Evolutionary conservation across 2,113 vertebrate genomes (phyloP).

Genomic region (Rhinogobius similis): DNA sequence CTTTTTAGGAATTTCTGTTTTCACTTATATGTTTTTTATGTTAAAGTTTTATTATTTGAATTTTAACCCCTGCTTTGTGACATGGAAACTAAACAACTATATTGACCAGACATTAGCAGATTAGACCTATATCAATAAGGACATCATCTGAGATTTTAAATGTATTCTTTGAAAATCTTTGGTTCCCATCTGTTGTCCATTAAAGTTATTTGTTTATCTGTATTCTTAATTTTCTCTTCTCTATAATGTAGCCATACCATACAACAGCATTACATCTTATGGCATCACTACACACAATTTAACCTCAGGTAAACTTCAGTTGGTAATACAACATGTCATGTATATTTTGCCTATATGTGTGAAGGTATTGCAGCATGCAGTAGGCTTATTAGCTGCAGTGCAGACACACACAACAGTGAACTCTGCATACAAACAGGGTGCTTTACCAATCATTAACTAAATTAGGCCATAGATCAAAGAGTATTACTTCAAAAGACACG

Average conservation of each 20-base stretch:
- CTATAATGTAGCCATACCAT: constrained; percentile 26
- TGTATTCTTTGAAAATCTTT: constrained; percentile 61
- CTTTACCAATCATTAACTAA: constrained; percentile 36
- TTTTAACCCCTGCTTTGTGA: constrained; percentile 31
- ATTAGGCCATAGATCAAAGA: constrained; percentile 35
- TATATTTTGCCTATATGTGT: constrained; percentile 31
- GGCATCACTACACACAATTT: constrained; percentile 14
- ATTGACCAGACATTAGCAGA: constrained; percentile 15
- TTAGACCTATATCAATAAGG: constrained; percentile 34
- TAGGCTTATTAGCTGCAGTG: constrained; percentile 61
- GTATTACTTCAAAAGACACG: constrained; percentile 20
- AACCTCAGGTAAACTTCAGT: constrained; percentile 43
- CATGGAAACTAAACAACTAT: constrained; percentile 30
- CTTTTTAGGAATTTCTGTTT: constrained; percentile 33
- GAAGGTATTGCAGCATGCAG: constrained; percentile 9
- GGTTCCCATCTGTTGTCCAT: constrained; percentile 70
- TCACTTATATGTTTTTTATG: constrained; percentile 40
- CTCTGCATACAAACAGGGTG: constrained; percentile 14
- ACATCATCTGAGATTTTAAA: constrained; percentile 26
- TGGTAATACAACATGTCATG: constrained; percentile 11
- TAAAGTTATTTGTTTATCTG: constrained; percentile 73
- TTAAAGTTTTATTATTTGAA: constrained; percentile 46
- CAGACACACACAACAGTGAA: constrained; percentile 28
- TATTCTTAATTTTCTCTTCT: constrained; percentile 59
- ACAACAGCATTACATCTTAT: constrained; percentile 17